Percentiles rank a stretch among this genome's conserved stretches.
Conservation (phyloP, 2,113 vertebrate genomes). For the Monarcha castaneiventris region DNA sequence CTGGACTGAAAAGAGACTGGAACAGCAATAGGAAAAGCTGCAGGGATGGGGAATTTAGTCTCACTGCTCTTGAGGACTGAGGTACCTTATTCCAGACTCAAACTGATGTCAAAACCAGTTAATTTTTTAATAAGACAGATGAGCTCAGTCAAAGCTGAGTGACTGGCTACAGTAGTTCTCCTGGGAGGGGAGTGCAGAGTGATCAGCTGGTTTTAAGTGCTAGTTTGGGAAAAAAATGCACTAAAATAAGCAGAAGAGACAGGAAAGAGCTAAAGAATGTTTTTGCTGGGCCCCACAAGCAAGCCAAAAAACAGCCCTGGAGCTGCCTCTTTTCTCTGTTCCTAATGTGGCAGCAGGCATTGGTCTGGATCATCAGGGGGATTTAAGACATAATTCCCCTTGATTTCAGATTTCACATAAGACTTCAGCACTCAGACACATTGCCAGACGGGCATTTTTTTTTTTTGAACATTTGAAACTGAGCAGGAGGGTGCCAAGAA, state of each 20-base stretch:
- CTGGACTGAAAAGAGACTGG: not conserved
- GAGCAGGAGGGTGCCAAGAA: not conserved
- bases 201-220: not conserved
- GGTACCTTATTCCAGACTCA: not conserved
- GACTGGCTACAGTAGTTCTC: not conserved
- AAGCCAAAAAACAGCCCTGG: not conserved
- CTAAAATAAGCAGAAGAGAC: slow-evolving; percentile 12
- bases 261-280: slow-evolving; percentile 11
- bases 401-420: slow-evolving; percentile 33
- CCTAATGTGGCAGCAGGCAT: not conserved
- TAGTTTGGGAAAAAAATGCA: not conserved
- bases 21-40: not conserved
- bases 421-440: not conserved
- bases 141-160: not conserved
- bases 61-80: not conserved
- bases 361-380: not conserved
- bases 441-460: not conserved
- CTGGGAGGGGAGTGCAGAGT: not conserved
- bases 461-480: not conserved
- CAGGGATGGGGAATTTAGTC: not conserved
- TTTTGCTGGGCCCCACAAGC: not conserved
- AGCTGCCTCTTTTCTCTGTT: not conserved
- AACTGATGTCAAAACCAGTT: not conserved
- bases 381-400: slow-evolving; percentile 11
- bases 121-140: not conserved